phyloP scores from a whole-genome alignment of 2,888 invertebrate species.

The Argynnis bischoffii region DNA sequence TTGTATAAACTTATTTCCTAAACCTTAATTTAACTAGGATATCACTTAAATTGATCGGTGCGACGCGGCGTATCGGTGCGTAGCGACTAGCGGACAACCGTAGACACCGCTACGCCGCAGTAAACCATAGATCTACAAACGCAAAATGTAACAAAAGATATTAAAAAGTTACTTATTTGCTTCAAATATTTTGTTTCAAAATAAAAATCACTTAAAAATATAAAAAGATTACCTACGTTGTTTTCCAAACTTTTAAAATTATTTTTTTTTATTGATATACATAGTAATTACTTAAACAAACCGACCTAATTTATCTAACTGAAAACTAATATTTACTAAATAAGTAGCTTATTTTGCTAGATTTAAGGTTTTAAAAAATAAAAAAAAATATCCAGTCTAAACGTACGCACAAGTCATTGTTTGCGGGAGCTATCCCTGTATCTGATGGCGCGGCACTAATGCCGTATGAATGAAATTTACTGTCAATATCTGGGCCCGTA shows the following conservation, averaged over 20 bases:
- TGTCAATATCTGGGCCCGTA: constrained; percentile 82
- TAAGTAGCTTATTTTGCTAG: too few relatives aligned
- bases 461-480: constrained; percentile 82
- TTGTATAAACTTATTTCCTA: too few relatives aligned
- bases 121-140: constrained; percentile 15
- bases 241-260: too few relatives aligned
- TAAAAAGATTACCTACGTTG: too few relatives aligned
- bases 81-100: constrained; percentile 15
- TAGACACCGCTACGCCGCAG: constrained; percentile 24
- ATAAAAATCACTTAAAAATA: too few relatives aligned
- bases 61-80: constrained; percentile 12
- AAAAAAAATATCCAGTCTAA: constrained; percentile 11
- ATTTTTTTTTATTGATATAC: too few relatives aligned
- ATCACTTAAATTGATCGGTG: constrained; percentile 9
- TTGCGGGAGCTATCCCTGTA: constrained; percentile 62
- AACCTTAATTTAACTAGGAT: constrained; percentile 12
- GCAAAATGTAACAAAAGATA: background rate
- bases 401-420: constrained; percentile 36
- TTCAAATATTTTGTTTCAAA: too few relatives aligned
- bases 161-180: too few relatives aligned
- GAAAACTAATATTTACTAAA: too few relatives aligned
- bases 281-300: too few relatives aligned
- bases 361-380: background rate
- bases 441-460: constrained; percentile 82
- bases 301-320: too few relatives aligned